Conservation (phyloP, 2,113 vertebrate species). For the Cyanocitta stelleri region DNA sequence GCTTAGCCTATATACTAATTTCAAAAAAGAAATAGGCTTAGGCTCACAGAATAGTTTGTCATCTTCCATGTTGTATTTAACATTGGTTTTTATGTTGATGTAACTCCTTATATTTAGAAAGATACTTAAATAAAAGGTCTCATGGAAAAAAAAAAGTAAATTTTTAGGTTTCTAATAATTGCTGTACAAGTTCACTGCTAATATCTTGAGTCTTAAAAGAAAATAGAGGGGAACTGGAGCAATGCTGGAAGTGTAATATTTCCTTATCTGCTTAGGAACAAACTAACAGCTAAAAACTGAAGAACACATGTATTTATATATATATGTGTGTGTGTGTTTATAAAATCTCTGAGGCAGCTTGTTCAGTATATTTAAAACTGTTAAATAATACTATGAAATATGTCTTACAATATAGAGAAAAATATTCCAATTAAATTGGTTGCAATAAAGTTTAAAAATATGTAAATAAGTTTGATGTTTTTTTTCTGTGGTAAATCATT, state of each 20-base stretch:
- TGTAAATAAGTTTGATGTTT: not conserved
- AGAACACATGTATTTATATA: not conserved
- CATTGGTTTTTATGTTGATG: not conserved
- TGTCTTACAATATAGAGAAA: not conserved
- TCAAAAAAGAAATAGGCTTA: not conserved
- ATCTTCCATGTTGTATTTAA: not conserved
- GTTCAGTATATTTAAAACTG: not conserved
- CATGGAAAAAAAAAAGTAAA: not conserved
- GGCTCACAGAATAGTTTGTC: not conserved
- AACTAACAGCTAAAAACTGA: not conserved
- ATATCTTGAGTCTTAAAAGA: not conserved
- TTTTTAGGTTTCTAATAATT: not conserved
- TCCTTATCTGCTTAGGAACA: not conserved
- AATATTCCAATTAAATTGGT: not conserved
- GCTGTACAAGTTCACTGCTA: not conserved
- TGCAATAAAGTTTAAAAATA: not conserved
- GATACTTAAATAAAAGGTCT: not conserved
- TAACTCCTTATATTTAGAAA: not conserved
- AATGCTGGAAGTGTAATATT: not conserved
- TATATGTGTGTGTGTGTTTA: rapidly evolving
- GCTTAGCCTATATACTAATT: not conserved
- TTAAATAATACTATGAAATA: not conserved
- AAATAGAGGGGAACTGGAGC: not conserved
- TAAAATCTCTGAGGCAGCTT: not conserved
- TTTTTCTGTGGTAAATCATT: not conserved